phyloP scores from a whole-genome alignment of 2,113 vertebrate species.

The Cyprinodon brontotheroides region DNA sequence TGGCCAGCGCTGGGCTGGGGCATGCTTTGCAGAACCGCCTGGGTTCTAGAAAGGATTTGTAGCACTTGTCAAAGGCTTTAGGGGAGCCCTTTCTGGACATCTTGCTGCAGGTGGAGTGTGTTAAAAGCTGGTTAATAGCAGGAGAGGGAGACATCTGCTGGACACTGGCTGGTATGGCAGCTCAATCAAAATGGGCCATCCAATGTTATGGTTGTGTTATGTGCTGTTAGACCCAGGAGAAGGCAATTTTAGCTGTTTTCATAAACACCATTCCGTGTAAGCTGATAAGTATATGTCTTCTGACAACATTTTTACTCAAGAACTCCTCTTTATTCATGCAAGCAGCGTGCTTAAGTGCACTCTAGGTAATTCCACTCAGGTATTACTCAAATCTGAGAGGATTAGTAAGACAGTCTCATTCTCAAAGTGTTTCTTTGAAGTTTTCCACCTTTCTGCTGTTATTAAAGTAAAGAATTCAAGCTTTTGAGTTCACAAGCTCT shows the following conservation, averaged over 20 bases:
- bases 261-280: not conserved
- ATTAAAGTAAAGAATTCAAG: conserved; percentile 58
- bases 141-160: conserved; percentile 88
- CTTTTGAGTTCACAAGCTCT: conserved; percentile 63
- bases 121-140: conserved; percentile 46
- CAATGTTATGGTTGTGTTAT: conserved; percentile 21
- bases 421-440: conserved; percentile 70
- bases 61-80: conserved; percentile 84
- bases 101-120: conserved; percentile 49
- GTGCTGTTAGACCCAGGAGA: conserved; percentile 2
- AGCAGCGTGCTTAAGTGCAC: conserved; percentile 47
- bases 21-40: conserved; percentile 70
- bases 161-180: conserved; percentile 49
- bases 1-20: conserved; percentile 70
- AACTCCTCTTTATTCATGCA: conserved; percentile 20
- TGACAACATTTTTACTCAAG: conserved; percentile 37
- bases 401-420: conserved; percentile 73
- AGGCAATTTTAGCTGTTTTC: not conserved
- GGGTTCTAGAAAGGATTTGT: conserved; percentile 81
- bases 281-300: conserved; percentile 3
- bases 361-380: conserved; percentile 62
- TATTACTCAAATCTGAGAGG: conserved; percentile 62
- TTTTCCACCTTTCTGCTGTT: conserved; percentile 58
- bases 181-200: conserved; percentile 39
- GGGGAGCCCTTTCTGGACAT: conserved; percentile 76